Evolutionary conservation across 1,140 invertebrate genomes (phyloP).

Genomic region (Solen grandis): DNA sequence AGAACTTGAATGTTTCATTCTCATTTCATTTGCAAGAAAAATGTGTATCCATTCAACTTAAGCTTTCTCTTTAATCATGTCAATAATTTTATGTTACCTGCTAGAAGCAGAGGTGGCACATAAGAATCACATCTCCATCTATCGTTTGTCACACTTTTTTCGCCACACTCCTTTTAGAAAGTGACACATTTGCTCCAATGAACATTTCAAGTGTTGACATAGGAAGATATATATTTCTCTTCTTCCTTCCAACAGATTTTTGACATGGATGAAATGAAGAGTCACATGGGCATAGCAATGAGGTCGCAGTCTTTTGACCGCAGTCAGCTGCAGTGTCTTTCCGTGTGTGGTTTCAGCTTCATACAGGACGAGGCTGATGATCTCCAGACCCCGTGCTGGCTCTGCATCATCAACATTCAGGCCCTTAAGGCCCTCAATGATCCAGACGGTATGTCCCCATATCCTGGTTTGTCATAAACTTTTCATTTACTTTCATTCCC

Average conservation of each 20-base stretch:
- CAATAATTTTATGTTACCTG: no score
- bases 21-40: no score
- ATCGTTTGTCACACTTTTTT: no score
- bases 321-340: slow-evolving; percentile 47
- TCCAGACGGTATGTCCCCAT: slow-evolving; percentile 55
- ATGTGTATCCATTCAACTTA: no score
- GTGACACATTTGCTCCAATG: no score
- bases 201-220: no score
- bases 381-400: slow-evolving; percentile 65
- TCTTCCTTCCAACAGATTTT: slow-evolving; percentile 57
- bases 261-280: slow-evolving; percentile 66
- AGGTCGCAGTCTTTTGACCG: slow-evolving; percentile 33
- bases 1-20: no score
- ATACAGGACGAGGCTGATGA: slow-evolving; percentile 54
- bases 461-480: neutral
- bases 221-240: neutral
- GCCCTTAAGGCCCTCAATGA: slow-evolving; percentile 55
- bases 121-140: no score
- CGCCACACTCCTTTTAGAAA: no score
- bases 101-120: no score
- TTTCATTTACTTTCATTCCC: neutral
- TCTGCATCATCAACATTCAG: slow-evolving; percentile 60
- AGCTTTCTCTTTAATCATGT: no score
- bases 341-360: slow-evolving; percentile 60
- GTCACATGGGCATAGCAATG: slow-evolving; percentile 63